These are phyloP conservation scores for Oreochromis tanganicae DNA, from an alignment of 2,113 vertebrate genomes.

Conservation along the genomic window DNA sequence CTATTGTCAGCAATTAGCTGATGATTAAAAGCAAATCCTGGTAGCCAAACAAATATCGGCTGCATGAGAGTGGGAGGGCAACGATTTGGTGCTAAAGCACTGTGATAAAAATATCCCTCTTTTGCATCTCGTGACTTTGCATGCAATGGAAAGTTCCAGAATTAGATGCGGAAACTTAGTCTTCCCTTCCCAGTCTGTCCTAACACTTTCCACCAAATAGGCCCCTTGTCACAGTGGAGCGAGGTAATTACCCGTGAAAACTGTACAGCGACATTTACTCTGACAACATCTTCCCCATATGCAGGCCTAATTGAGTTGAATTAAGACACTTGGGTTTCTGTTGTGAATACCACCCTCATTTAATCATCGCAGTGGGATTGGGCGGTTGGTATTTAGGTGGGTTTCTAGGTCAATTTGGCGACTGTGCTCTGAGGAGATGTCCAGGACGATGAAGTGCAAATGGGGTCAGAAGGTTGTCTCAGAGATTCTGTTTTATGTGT, in stretches of 20 bases:
- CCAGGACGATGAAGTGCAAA: constrained; percentile 4
- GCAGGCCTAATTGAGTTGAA: constrained; percentile 53
- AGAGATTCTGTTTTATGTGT: neutral
- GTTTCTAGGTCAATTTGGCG: constrained; percentile 19
- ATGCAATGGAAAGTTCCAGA: neutral
- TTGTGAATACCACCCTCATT: constrained; percentile 29
- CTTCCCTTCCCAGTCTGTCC: neutral
- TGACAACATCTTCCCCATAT: constrained; percentile 29
- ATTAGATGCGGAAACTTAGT: neutral
- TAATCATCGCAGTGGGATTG: constrained; percentile 8
- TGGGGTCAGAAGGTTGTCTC: neutral
- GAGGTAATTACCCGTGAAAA: constrained; percentile 52
- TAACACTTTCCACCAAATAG: constrained; percentile 4
- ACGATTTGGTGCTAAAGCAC: neutral
- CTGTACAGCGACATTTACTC: constrained; percentile 52
- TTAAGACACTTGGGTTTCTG: constrained; percentile 29
- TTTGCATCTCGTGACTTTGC: neutral
- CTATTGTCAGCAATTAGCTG: constrained; percentile 16
- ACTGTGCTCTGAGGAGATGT: neutral
- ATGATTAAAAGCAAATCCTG: constrained; percentile 11
- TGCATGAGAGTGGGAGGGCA: neutral
- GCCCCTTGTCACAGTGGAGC: neutral
- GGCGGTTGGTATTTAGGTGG: constrained; percentile 36
- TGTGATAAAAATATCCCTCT: neutral
- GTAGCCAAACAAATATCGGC: neutral